Evolutionary conservation across 2,113 vertebrate species (phyloP).

Genomic region (Phalacrocorax aristotelis): DNA sequence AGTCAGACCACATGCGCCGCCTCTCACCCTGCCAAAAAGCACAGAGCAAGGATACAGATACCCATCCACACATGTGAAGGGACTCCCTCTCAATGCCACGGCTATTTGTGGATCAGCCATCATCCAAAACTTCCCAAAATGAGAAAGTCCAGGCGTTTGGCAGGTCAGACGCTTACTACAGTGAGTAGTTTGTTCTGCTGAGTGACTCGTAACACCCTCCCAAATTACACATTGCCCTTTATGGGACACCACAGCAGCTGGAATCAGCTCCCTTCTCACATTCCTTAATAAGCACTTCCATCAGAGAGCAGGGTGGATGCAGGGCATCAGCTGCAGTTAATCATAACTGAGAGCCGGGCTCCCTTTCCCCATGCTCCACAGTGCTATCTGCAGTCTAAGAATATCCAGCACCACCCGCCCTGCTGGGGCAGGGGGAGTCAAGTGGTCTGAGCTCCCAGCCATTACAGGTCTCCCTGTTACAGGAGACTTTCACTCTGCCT

Average conservation of each 20-base stretch:
- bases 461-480: not conserved
- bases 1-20: not conserved
- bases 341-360: not conserved
- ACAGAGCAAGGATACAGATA: not conserved
- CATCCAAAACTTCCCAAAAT: conserved; percentile 38
- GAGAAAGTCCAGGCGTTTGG: not conserved
- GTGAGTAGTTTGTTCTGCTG: not conserved
- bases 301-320: not conserved
- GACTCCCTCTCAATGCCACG: not conserved
- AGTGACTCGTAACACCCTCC: conserved; percentile 41
- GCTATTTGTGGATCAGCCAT: not conserved
- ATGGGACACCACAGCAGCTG: conserved; percentile 35
- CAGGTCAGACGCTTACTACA: conserved; percentile 34
- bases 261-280: conserved; percentile 21
- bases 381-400: conserved; percentile 40
- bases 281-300: conserved; percentile 57
- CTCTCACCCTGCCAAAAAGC: accelerated
- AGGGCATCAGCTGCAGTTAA: conserved; percentile 25
- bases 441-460: not conserved
- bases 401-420: conserved; percentile 3
- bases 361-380: not conserved
- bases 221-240: conserved; percentile 50
- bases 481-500: conserved; percentile 56
- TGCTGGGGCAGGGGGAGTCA: not conserved
- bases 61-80: not conserved